These are phyloP conservation scores for Eriocheir sinensis DNA, from an alignment of 1,140 invertebrate species.

Conservation along the genomic window DNA sequence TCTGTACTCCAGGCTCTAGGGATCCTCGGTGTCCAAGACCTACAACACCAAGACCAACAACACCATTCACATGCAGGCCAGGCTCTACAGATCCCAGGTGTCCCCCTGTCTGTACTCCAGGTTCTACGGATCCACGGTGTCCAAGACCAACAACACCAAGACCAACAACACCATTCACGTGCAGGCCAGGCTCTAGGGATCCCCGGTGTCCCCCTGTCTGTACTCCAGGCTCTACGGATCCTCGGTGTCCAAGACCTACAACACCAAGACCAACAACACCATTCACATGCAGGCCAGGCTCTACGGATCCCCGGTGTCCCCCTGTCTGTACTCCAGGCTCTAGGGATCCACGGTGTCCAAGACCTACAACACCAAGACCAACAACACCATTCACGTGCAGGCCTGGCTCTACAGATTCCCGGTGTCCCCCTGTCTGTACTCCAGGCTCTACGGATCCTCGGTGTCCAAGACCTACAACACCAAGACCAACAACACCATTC, in stretches of 20 bases:
- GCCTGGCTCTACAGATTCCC: slow-evolving; percentile 79
- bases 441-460: slow-evolving; percentile 77
- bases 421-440: slow-evolving; percentile 82
- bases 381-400: neutral
- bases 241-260: slow-evolving; percentile 80
- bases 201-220: slow-evolving; percentile 81
- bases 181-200: slow-evolving; percentile 80
- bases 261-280: slow-evolving; percentile 59
- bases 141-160: neutral
- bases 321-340: slow-evolving; percentile 70
- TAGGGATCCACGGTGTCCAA: slow-evolving; percentile 80
- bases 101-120: slow-evolving; percentile 8
- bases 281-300: slow-evolving; percentile 51
- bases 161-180: slow-evolving; percentile 56
- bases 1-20: slow-evolving; percentile 59
- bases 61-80: slow-evolving; percentile 35
- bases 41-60: neutral
- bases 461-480: slow-evolving; percentile 40
- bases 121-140: neutral
- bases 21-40: slow-evolving; percentile 81
- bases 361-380: slow-evolving; percentile 80
- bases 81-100: neutral
- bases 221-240: slow-evolving; percentile 80
- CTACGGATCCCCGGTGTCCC: slow-evolving; percentile 80
- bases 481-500: neutral